A percentile compares a stretch with the other conserved stretches of the same genome.
Evolutionary conservation across 2,888 invertebrate genomes (phyloP).

Genomic region (Tiliacea citrago): DNA sequence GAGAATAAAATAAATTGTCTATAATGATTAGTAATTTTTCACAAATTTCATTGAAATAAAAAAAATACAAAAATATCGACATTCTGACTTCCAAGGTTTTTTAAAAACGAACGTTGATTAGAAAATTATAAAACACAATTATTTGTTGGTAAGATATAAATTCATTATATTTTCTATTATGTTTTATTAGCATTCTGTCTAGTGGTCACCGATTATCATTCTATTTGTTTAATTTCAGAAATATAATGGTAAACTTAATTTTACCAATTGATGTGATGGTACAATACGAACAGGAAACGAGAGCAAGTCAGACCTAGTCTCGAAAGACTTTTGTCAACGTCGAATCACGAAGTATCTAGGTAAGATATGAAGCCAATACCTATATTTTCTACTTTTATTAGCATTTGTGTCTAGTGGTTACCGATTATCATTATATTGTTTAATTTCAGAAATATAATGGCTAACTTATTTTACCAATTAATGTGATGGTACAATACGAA

Average conservation of each 20-base stretch:
- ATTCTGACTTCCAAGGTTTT: no score
- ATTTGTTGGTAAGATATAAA: no score
- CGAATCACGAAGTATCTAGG: neutral
- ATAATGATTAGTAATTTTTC: neutral
- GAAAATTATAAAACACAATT: no score
- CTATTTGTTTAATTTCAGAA: conserved; percentile 5
- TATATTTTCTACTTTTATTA: neutral
- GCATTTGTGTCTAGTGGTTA: neutral
- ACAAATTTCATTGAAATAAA: neutral
- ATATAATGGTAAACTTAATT: conserved; percentile 6
- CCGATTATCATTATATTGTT: neutral
- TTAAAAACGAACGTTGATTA: no score
- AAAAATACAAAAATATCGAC: neutral
- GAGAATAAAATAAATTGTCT: conserved; percentile 1
- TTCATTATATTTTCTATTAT: neutral
- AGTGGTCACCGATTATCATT: conserved; percentile 5
- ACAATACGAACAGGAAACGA: neutral
- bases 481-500: neutral
- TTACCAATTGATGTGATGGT: conserved; percentile 3
- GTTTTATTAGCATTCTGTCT: conserved; percentile 3
- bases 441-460: neutral
- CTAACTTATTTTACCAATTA: neutral
- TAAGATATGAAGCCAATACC: neutral
- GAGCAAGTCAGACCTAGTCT: neutral
- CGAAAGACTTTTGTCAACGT: neutral